Evolutionary conservation across 1,140 invertebrate genomes (phyloP).

Genomic region (Trachymyrmex septentrionalis): DNA sequence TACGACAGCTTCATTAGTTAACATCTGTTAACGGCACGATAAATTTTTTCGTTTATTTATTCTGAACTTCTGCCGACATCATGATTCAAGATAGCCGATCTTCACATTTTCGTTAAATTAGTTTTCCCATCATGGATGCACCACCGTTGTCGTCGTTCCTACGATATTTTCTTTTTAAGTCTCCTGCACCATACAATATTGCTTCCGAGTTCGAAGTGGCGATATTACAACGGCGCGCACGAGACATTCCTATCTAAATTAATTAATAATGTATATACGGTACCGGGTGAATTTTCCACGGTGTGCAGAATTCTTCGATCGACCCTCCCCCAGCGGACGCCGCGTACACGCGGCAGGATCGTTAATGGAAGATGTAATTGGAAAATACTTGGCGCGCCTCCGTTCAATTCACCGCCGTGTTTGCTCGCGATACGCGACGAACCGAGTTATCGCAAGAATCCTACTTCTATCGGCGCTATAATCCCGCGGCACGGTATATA

Average conservation of each 20-base stretch:
- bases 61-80: background rate
- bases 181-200: conserved; percentile 29
- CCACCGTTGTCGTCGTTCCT: background rate
- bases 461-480: conserved; percentile 69
- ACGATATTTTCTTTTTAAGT: conserved; percentile 36
- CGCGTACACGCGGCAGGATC: conserved; percentile 71
- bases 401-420: conserved; percentile 75
- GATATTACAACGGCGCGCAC: conserved; percentile 54
- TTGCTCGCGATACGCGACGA: conserved; percentile 74
- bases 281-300: conserved; percentile 49
- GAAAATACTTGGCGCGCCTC: conserved; percentile 79
- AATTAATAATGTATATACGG: conserved; percentile 63
- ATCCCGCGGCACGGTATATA: conserved; percentile 69
- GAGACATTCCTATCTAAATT: conserved; percentile 61
- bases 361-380: conserved; percentile 80
- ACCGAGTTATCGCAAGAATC: conserved; percentile 77
- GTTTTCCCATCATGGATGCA: conserved; percentile 22
- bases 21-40: background rate
- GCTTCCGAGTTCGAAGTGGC: conserved; percentile 39
- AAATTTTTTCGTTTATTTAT: conserved; percentile 6
- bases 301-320: conserved; percentile 61
- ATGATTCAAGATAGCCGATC: background rate
- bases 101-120: conserved; percentile 12
- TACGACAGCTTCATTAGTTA: background rate
- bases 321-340: conserved; percentile 41